Evolutionary conservation across 2,797 vertebrate species (phyloP).

Genomic region (Chaenodraco wilsoni): DNA sequence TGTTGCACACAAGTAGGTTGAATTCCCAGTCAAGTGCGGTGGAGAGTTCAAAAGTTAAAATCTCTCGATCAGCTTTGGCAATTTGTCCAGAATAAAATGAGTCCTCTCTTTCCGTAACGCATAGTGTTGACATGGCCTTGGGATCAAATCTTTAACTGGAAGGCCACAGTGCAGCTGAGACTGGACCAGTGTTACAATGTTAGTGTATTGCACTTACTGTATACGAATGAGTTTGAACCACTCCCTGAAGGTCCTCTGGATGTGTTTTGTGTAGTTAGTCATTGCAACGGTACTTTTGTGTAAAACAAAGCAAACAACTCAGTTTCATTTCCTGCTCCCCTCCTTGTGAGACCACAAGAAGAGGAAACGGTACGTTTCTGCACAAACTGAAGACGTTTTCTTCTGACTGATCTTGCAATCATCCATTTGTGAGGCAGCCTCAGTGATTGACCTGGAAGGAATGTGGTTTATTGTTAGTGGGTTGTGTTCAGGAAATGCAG

Average conservation of each 20-base stretch:
- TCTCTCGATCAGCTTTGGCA: conserved; percentile 10
- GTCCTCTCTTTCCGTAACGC: background rate
- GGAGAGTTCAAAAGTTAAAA: conserved; percentile 3
- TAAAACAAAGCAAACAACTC: background rate
- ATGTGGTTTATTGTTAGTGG: conserved; percentile 65
- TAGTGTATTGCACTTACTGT: background rate
- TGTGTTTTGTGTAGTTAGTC: background rate
- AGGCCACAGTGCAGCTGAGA: background rate
- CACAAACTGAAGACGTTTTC: background rate
- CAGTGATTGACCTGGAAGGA: conserved; percentile 60
- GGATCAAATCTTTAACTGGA: background rate
- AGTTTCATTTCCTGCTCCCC: background rate
- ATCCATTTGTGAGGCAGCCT: conserved; percentile 31
- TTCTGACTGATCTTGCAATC: conserved; percentile 28
- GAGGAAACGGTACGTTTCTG: background rate
- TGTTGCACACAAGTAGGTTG: background rate
- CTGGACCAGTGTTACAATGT: conserved; percentile 7
- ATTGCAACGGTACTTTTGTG: conserved; percentile 9
- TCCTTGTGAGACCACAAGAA: background rate
- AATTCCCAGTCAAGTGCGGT: background rate
- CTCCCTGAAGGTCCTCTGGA: conserved; percentile 5
- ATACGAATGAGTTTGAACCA: background rate
- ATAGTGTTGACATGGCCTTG: background rate
- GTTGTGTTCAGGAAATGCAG: conserved; percentile 60
- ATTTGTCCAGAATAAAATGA: conserved; percentile 16